Base-by-base conservation (phyloP, 2,888 invertebrate species). In the Neoaliturus tenellus region DNA sequence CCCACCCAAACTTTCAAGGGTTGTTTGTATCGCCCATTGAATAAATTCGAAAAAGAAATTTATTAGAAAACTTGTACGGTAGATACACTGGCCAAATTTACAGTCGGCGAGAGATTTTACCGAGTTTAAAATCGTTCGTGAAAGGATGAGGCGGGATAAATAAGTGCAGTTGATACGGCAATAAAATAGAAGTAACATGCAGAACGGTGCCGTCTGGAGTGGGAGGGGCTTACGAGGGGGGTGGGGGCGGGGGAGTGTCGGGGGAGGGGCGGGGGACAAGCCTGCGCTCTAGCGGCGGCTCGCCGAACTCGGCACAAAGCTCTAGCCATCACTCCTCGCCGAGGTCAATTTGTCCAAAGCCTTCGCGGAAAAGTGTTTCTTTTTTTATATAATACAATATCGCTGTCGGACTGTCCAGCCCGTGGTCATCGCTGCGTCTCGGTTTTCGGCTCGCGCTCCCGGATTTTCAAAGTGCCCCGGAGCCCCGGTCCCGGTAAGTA, bases 211-310 rank as follows among this genome's bases (percentile, higher is more conserved):
- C 48, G 75, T 44, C 48, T 75, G 75, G 25, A 44, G 28, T 10
- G 31, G 62, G 78, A 10, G 1, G 48, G 78, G 73, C 28, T 23
- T 23, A 58, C 23, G 78, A 14, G 23, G 39, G 71, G 44, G 41
- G 39, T 48, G 25, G 33, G 51, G 71, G 82, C 51, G 80, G 33
- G 67, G 82, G 69, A 71, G 55, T 67, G 78, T 23, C 23, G 69
- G 82, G 41, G 83, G 81, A 80, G 82, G 48, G 83, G 80, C 44
- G 58, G 62, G 71, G 71, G 73, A 80, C 84, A 75, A 33, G 78
- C 85, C 82, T 82, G 84, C 83, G 81, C 82, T 80, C 84, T 80
- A 73, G 67, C 84, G 84, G 84, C 80, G 33, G 33, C 62, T 80
- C 82, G 82, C 73, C 48, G 73, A 82, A 82, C 82, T 71, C 73